A percentile compares a stretch with the other conserved stretches of the same genome.
Conservation (phyloP, 2,797 vertebrate genomes). For the Pangasius sanitwongsei region DNA sequence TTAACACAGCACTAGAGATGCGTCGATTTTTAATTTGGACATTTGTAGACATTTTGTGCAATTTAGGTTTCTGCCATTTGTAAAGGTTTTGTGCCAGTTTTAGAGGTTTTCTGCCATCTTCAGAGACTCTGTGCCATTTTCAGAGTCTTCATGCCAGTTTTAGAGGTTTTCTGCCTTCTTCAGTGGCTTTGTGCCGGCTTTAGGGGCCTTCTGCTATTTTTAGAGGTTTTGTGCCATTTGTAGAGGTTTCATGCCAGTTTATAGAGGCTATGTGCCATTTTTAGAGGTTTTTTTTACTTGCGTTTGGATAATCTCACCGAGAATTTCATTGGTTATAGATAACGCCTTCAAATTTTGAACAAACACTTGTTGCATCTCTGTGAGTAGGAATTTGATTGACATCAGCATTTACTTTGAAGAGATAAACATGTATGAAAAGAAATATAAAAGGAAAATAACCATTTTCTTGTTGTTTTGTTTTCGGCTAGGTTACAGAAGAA, state of each 20-base stretch:
- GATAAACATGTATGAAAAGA: not conserved
- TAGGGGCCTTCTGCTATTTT: not conserved
- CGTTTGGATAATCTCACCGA: not conserved
- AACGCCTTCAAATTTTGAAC: not conserved
- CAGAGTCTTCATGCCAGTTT: not conserved
- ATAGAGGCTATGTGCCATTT: not conserved
- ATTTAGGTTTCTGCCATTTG: not conserved
- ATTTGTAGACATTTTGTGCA: not conserved
- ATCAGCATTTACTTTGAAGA: not conserved
- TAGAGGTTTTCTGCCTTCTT: no score
- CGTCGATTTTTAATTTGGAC: not conserved
- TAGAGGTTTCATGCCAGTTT: not conserved
- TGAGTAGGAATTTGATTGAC: not conserved
- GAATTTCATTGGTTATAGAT: not conserved
- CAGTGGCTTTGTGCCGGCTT: not conserved
- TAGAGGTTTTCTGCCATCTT: not conserved
- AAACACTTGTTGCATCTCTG: not conserved
- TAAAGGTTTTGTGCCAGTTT: not conserved
- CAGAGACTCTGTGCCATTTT: not conserved
- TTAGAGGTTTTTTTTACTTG: not conserved
- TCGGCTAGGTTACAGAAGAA: no score
- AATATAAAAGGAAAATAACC: not conserved
- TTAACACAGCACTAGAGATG: not conserved
- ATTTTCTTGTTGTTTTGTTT: no score
- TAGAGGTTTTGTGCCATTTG: not conserved